These are phyloP conservation scores for Enteromius anoplus DNA, from an alignment of 2,797 vertebrate genomes.

Conservation along the genomic window DNA sequence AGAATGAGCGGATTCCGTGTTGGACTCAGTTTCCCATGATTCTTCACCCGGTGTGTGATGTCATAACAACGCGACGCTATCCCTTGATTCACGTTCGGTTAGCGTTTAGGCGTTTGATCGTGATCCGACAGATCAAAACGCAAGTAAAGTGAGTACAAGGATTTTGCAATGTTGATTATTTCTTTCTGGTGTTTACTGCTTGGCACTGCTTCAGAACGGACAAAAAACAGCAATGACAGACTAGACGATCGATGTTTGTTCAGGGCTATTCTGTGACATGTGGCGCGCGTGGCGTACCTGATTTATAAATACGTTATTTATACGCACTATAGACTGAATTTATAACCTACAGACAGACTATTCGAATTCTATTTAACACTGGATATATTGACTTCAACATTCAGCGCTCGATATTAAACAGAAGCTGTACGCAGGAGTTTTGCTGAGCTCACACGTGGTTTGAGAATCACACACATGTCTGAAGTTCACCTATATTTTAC, in stretches of 20 bases:
- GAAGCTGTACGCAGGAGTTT: not conserved
- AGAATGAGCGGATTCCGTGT: not conserved
- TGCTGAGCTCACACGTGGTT: constrained; percentile 21
- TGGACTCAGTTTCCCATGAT: constrained; percentile 6
- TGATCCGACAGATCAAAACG: not conserved
- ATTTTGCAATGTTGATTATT: not conserved
- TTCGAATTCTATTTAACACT: not conserved
- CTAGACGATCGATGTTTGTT: not conserved
- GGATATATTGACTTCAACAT: not conserved
- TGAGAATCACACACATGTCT: not conserved
- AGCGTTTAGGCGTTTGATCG: not conserved
- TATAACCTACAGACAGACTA: not conserved
- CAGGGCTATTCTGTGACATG: constrained; percentile 3
- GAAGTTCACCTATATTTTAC: not conserved
- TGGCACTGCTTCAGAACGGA: not conserved
- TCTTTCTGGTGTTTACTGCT: not conserved
- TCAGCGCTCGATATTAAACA: not conserved
- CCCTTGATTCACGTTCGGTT: not conserved
- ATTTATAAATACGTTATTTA: not conserved
- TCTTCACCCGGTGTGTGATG: not conserved
- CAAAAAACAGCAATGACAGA: too few species aligned
- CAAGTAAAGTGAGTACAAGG: not conserved
- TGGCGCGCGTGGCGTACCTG: constrained; percentile 1
- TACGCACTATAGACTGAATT: not conserved
- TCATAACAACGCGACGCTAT: constrained; percentile 13